Percentiles rank a stretch among this genome's conserved stretches.
Conservation (phyloP, 2,888 invertebrate genomes). For the Andrena marginata region DNA sequence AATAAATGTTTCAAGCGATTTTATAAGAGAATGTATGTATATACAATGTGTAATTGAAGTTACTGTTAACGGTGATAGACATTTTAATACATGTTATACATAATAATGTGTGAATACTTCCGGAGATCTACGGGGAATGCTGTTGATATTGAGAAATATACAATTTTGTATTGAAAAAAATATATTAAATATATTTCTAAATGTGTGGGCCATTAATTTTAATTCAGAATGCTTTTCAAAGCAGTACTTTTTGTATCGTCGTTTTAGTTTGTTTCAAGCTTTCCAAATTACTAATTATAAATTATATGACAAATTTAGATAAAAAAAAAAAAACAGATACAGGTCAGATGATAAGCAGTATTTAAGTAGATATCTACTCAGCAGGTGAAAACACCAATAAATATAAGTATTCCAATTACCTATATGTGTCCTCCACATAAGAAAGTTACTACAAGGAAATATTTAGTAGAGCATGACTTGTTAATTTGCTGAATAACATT, state of each 20-base stretch:
- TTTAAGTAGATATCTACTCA: neutral
- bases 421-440: slow-evolving; percentile 47
- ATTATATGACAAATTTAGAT: slow-evolving; percentile 5
- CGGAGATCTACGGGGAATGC: neutral
- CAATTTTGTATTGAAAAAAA: slow-evolving; percentile 16
- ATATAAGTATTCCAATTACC: slow-evolving; percentile 10
- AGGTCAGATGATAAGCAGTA: too few species aligned
- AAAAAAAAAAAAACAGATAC: too few species aligned
- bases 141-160: slow-evolving; percentile 6
- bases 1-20: slow-evolving; percentile 1
- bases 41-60: neutral
- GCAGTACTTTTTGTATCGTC: neutral
- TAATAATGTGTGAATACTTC: slow-evolving; percentile 23
- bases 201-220: neutral
- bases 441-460: slow-evolving; percentile 42
- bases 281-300: neutral
- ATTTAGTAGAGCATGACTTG: slow-evolving; percentile 57
- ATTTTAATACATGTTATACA: slow-evolving; percentile 27
- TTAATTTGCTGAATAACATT: slow-evolving; percentile 35
- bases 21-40: slow-evolving; percentile 37
- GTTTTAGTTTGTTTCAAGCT: neutral
- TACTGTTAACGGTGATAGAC: slow-evolving; percentile 30
- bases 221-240: neutral
- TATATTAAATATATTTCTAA: slow-evolving; percentile 6
- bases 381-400: slow-evolving; percentile 35